Evolutionary conservation across 37 sponge, comb jelly and placozoan genomes (phyloP).

Genomic region (Chondrosia reniformis): DNA sequence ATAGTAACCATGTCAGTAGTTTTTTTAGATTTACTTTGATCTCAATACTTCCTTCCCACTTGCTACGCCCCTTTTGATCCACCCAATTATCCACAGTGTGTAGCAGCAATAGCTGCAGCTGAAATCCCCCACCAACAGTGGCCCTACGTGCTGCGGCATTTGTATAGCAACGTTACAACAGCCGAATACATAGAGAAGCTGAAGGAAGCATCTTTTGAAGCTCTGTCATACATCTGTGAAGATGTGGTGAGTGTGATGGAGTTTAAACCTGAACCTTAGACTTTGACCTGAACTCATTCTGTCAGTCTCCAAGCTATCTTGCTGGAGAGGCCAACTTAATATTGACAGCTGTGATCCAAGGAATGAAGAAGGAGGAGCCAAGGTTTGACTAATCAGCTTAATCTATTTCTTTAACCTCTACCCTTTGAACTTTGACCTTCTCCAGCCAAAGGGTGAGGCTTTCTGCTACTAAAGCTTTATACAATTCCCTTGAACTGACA

Average conservation of each 20-base stretch:
- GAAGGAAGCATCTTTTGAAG: constrained; percentile 91
- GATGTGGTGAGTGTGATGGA: constrained; percentile 77
- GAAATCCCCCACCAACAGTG: constrained; percentile 81
- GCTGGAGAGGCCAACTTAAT: constrained; percentile 79
- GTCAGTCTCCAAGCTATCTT: constrained; percentile 45
- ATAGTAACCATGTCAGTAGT: background rate
- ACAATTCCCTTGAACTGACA: constrained; percentile 93
- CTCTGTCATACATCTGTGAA: constrained; percentile 92
- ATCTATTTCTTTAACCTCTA: background rate
- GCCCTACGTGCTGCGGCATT: constrained; percentile 68
- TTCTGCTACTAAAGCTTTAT: constrained; percentile 88
- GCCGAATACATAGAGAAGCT: constrained; percentile 43
- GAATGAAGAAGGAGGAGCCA: constrained; percentile 98
- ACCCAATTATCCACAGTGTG: constrained; percentile 53
- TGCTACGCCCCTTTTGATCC: background rate
- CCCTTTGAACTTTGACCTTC: background rate
- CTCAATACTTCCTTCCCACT: background rate
- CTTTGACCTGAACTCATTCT: background rate
- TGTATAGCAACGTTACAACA: constrained; percentile 51
- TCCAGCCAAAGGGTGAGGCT: constrained; percentile 71
- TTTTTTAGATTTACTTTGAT: too few relatives aligned
- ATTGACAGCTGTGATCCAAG: constrained; percentile 93
- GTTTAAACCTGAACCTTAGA: constrained; percentile 22
- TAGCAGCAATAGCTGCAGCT: constrained; percentile 87
- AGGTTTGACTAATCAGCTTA: constrained; percentile 27